These are phyloP conservation scores for Cliona cf. orientalis DNA, from an alignment of 37 sponge, comb jelly and placozoan species.

Conservation along the genomic window DNA sequence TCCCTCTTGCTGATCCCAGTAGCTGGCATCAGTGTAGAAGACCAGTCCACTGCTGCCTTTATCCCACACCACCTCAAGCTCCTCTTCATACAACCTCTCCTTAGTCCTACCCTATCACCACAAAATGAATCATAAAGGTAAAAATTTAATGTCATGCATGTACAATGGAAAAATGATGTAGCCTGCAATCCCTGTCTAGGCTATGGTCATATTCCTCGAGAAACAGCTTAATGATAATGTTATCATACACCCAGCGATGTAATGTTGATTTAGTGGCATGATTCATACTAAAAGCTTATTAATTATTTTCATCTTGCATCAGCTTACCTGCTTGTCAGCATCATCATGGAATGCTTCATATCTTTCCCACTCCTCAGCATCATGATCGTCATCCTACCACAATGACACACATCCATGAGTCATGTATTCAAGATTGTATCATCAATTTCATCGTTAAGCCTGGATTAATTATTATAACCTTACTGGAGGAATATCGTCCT, in stretches of 20 bases:
- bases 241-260: no score
- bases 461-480: background rate
- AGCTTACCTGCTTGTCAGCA: constrained; percentile 84
- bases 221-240: no score
- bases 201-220: no score
- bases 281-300: background rate
- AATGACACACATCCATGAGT: background rate
- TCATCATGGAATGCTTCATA: constrained; percentile 89
- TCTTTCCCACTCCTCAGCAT: constrained; percentile 97
- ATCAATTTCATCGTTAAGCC: background rate
- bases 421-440: background rate
- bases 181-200: no score
- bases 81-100: constrained; percentile 88
- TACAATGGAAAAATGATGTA: no score
- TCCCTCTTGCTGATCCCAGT: constrained; percentile 92
- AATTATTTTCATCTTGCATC: background rate
- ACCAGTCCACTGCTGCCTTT: constrained; percentile 95
- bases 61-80: constrained; percentile 95
- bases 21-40: constrained; percentile 92
- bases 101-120: constrained; percentile 86
- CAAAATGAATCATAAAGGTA: no score
- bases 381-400: constrained; percentile 78
- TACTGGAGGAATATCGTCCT: constrained; percentile 22
- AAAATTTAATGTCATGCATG: no score
- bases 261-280: no score